Conservation (phyloP, 1,140 invertebrate species). For the Pachypsylla venusta region DNA sequence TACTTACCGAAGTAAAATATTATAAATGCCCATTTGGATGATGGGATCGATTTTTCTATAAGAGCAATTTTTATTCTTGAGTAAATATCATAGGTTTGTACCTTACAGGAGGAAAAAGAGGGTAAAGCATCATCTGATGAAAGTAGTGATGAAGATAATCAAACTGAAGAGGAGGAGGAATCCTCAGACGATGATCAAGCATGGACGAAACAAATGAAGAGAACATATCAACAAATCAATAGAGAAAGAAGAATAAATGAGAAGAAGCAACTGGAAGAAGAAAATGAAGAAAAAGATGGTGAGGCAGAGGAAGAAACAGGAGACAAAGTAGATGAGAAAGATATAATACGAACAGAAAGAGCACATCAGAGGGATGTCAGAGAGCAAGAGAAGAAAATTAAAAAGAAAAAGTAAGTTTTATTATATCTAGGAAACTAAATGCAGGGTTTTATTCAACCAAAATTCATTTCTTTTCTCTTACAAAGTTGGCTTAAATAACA, state of each 20-base stretch:
- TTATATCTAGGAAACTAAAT: no score
- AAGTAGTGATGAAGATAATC: conserved; percentile 30
- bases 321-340: neutral
- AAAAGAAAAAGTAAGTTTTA: conserved; percentile 8
- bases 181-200: conserved; percentile 58
- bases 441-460: no score
- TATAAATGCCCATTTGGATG: neutral
- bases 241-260: conserved; percentile 31
- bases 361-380: neutral
- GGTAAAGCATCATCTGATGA: conserved; percentile 31
- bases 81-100: conserved; percentile 10
- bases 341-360: neutral
- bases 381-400: neutral
- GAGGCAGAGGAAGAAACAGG: conserved; percentile 9
- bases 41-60: conserved; percentile 16
- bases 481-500: no score
- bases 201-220: conserved; percentile 64
- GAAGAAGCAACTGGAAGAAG: conserved; percentile 29
- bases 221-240: conserved; percentile 40
- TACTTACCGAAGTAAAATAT: no score
- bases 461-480: no score
- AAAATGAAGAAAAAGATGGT: conserved; percentile 14
- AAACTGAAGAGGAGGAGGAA: conserved; percentile 40
- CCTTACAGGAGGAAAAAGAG: conserved; percentile 29
- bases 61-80: neutral